A percentile compares a stretch with the other conserved stretches of the same genome.
Conservation (phyloP, 2,113 vertebrate species). For the Amia ocellicauda region DNA sequence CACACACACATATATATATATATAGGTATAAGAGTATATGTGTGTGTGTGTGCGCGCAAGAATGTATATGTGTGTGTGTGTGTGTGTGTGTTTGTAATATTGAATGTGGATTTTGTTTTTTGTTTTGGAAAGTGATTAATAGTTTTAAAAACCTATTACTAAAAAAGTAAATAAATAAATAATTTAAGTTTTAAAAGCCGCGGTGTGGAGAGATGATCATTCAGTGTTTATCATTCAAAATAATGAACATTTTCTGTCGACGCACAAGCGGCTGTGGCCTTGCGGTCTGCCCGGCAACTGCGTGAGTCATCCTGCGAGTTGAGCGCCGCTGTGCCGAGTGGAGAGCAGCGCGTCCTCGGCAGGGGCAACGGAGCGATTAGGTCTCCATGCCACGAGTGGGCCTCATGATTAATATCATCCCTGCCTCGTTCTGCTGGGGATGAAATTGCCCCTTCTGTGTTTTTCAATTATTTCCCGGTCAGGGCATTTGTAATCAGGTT, state of each 20-base stretch:
- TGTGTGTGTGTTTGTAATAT: too few species aligned
- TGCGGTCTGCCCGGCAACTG: slow-evolving; percentile 10
- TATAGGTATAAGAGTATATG: too few species aligned
- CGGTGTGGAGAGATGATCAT: not conserved
- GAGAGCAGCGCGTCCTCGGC: not conserved
- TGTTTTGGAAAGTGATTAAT: too few species aligned
- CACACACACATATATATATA: too few species aligned
- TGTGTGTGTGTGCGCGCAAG: too few species aligned
- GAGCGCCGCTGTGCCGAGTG: not conserved
- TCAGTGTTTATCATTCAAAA: not conserved
- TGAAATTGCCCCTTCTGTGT: not conserved
- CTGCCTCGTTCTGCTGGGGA: not conserved
- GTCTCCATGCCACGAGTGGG: not conserved
- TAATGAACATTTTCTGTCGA: slow-evolving; percentile 1
- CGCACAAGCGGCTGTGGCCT: not conserved
- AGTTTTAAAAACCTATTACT: too few species aligned
- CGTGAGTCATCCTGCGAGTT: slow-evolving; percentile 1
- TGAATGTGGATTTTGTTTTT: too few species aligned
- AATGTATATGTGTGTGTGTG: too few species aligned
- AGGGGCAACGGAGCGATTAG: not conserved
- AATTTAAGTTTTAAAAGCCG: too few species aligned
- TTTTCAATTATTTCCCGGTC: not conserved
- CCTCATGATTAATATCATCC: not conserved
- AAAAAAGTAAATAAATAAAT: too few species aligned
- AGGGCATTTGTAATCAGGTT: not conserved